phyloP scores from a whole-genome alignment of 1,140 invertebrate species.

The Musca domestica region DNA sequence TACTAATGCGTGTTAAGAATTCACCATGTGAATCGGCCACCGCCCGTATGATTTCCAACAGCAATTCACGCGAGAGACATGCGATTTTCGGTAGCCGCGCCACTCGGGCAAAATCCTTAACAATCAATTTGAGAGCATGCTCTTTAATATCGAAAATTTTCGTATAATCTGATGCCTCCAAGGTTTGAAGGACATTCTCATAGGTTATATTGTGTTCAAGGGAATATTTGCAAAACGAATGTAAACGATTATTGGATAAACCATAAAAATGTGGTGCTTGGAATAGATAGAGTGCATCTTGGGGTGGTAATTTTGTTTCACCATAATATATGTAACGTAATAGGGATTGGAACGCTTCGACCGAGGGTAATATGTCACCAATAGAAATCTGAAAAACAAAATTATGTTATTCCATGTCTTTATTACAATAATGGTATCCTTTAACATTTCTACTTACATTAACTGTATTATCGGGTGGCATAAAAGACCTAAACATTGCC shows the following conservation, averaged over 20 bases:
- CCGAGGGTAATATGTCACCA: slow-evolving; percentile 86
- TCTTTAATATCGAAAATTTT: slow-evolving; percentile 94
- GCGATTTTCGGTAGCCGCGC: slow-evolving; percentile 71
- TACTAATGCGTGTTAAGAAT: slow-evolving; percentile 59
- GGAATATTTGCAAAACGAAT: slow-evolving; percentile 95
- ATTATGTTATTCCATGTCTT: no score
- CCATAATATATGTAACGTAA: slow-evolving; percentile 94
- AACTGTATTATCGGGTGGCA: slow-evolving; percentile 85
- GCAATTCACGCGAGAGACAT: slow-evolving; percentile 70
- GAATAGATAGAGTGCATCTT: slow-evolving; percentile 92
- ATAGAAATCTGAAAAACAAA: slow-evolving; percentile 80
- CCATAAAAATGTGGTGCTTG: slow-evolving; percentile 91
- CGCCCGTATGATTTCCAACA: slow-evolving; percentile 79
- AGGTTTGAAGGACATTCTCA: slow-evolving; percentile 90
- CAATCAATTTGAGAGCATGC: slow-evolving; percentile 87
- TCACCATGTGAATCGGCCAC: slow-evolving; percentile 75
- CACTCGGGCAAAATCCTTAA: slow-evolving; percentile 76
- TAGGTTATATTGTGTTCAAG: slow-evolving; percentile 93
- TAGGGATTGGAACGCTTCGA: slow-evolving; percentile 86
- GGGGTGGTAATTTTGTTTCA: slow-evolving; percentile 91
- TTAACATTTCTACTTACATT: slow-evolving; percentile 72
- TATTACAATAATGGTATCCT: no score
- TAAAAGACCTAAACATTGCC: slow-evolving; percentile 93
- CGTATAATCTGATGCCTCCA: slow-evolving; percentile 90
- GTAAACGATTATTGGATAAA: slow-evolving; percentile 84